phyloP scores from a whole-genome alignment of 2,888 invertebrate species.

The Agrotis exclamationis region DNA sequence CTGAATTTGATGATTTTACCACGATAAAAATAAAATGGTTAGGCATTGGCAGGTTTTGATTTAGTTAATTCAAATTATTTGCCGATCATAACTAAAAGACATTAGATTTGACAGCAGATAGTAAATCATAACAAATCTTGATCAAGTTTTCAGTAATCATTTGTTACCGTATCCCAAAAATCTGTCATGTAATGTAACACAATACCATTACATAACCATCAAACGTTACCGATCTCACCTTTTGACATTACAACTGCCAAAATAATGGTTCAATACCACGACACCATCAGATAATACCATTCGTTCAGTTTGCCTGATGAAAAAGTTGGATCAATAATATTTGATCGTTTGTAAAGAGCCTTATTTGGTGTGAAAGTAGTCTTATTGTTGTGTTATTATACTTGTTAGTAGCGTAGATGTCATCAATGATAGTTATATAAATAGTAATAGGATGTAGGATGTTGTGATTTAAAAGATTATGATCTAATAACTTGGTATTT shows the following conservation, averaged over 20 bases:
- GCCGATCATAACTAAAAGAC: too few species aligned
- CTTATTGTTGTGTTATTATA: constrained; percentile 17
- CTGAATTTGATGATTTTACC: too few species aligned
- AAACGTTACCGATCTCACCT: constrained; percentile 37
- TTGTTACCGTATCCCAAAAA: not conserved
- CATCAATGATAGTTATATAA: constrained; percentile 39
- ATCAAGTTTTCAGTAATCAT: not conserved
- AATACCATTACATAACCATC: constrained; percentile 23
- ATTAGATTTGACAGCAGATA: not conserved
- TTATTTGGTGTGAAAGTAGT: constrained; percentile 61
- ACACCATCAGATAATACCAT: constrained; percentile 45
- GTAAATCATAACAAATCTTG: not conserved
- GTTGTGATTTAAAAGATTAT: constrained; percentile 6
- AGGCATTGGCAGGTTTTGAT: too few species aligned
- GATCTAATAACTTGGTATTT: constrained; percentile 18
- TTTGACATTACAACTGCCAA: constrained; percentile 34
- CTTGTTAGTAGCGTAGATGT: constrained; percentile 38
- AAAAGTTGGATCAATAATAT: constrained; percentile 37
- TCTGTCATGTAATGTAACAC: constrained; percentile 2
- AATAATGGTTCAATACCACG: constrained; percentile 33
- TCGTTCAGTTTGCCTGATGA: constrained; percentile 27
- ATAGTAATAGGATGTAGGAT: constrained; percentile 5
- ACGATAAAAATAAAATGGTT: too few species aligned
- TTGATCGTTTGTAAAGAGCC: constrained; percentile 33
- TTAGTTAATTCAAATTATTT: too few species aligned